Evolutionary conservation across 2,113 vertebrate genomes (phyloP).

Genomic region (Notarius quadriscutis): DNA sequence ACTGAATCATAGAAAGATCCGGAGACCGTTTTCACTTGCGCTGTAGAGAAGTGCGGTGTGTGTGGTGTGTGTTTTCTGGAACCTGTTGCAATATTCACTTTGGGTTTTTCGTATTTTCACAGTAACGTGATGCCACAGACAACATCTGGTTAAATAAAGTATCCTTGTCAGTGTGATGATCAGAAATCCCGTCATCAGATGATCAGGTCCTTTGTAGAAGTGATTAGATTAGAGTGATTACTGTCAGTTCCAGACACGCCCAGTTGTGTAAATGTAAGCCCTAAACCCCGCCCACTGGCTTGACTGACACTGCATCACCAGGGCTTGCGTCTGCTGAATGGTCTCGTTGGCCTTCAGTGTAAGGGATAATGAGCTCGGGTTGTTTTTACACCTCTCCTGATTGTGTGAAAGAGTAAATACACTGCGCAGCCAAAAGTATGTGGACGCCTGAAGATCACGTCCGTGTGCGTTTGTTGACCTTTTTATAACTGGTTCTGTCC

Average conservation of each 20-base stretch:
- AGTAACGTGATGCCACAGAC: not conserved
- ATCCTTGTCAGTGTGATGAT: not conserved
- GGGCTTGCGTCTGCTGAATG: no score
- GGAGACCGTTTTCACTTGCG: not conserved
- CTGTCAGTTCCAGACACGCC: not conserved
- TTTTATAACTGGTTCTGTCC: no score
- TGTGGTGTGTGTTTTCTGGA: not conserved
- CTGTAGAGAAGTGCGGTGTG: not conserved
- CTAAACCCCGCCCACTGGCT: not conserved
- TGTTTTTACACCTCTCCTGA: not conserved
- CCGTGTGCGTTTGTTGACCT: no score
- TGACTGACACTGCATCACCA: not conserved
- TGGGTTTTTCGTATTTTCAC: not conserved
- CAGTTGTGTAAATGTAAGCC: not conserved
- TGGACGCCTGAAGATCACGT: no score
- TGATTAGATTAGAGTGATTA: not conserved
- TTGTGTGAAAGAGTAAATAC: not conserved
- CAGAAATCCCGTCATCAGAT: not conserved
- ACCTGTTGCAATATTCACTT: not conserved
- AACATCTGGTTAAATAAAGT: no score
- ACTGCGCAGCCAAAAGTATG: no score
- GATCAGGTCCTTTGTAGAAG: not conserved
- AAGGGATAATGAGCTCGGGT: not conserved
- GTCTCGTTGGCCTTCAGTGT: not conserved
- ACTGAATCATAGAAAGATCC: not conserved